Evolutionary conservation across 2,888 invertebrate species (phyloP), one percentile per base, ranked within the genome.

Genomic region (Petrolisthes manimaculis): DNA sequence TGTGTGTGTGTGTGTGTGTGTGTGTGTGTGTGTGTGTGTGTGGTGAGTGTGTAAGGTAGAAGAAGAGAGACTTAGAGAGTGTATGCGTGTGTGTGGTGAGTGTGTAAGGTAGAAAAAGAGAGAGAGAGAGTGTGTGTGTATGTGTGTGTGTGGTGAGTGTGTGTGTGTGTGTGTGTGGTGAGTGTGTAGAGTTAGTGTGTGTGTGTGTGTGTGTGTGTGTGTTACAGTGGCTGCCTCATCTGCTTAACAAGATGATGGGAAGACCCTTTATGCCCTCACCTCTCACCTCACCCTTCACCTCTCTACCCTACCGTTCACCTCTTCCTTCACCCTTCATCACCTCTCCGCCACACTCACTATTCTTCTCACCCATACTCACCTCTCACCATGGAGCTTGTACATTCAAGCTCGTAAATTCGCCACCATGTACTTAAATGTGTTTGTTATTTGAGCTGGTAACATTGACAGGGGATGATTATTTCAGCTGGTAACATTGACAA

Each of bases 51-150:
- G 24, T 21, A 21, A 21, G 4, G 55, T 54, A 18, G 4, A 61
- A 61, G 24, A 61, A 75, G 78, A 78, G 78, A 78, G 78, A 78
- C 5, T 37, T 24, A 78, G 78, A 78, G 78, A 3, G 78, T 8
- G 12, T 78, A 1, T 8, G 53, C 1, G 51, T 51, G 5, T 78
- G 75, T 2, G 9, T 21, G 21, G 24, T 75, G 75, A 21, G 18
- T 18, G 9, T 1, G 24, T 9, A 75, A 67, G n/a, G n/a, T 12
- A 67, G n/a, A 12, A 67, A n/a, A 67, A 67, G 37, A 37, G 37
- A 37, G 37, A 37, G 37, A 37, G 37, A 1, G 37, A 1, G 37
- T 37, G 37, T 37, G 37, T 37, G 67, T 14, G 67, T 14, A 3
- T 14, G 67, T 14, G 67, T 14, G 67, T 14, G 67, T 14, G 18